Conservation (phyloP, 2,113 vertebrate genomes). For the Syrmaticus mikado region DNA sequence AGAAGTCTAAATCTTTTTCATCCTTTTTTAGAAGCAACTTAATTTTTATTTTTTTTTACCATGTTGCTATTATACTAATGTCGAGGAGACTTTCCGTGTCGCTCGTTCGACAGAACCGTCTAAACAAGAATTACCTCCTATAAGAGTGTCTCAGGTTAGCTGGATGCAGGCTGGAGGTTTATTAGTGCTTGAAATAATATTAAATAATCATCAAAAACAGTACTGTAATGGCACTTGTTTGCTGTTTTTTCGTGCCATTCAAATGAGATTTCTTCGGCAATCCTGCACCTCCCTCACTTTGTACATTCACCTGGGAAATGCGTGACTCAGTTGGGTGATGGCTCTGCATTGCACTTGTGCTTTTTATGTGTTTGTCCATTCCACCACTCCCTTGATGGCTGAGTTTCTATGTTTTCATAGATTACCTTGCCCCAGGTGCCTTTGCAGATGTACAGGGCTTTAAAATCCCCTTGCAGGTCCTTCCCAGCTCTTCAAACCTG, state of each 20-base stretch:
- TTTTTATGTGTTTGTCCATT: conserved; percentile 23
- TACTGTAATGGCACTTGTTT: neutral
- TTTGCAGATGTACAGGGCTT: conserved; percentile 6
- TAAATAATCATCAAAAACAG: neutral
- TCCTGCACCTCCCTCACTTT: neutral
- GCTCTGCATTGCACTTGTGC: neutral
- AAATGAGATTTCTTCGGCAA: neutral
- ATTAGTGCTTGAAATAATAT: neutral
- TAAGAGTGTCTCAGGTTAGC: neutral
- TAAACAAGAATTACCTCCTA: too few species aligned
- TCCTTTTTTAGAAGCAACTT: conserved; percentile 50
- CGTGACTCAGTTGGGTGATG: conserved; percentile 47
- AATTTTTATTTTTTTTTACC: too few species aligned
- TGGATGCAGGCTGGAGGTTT: neutral
- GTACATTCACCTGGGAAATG: conserved; percentile 23
- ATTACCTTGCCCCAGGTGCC: conserved; percentile 11
- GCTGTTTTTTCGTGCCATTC: neutral
- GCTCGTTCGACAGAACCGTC: too few species aligned
- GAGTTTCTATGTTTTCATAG: neutral
- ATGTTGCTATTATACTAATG: too few species aligned
- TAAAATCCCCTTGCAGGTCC: neutral
- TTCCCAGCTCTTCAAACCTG: neutral
- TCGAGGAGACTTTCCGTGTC: too few species aligned
- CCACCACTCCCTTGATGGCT: neutral
- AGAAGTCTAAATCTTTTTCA: conserved; percentile 43